phyloP scores from a whole-genome alignment of 2,113 vertebrate genomes.

The Dascyllus trimaculatus region DNA sequence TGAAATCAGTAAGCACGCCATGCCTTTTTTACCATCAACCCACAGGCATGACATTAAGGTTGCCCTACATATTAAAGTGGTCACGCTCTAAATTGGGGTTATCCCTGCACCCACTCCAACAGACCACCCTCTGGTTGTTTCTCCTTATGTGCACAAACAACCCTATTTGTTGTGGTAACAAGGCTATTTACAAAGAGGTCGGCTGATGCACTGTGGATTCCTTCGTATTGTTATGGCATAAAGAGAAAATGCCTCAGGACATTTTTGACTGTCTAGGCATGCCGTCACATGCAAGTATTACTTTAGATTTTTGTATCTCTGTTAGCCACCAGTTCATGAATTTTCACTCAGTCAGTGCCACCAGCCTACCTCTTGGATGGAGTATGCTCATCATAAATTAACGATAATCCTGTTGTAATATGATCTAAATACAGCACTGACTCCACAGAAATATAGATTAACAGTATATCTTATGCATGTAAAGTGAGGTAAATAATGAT shows the following conservation, averaged over 20 bases:
- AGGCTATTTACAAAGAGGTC: slow-evolving; percentile 48
- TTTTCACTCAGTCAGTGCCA: slow-evolving; percentile 32
- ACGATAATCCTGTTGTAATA: slow-evolving; percentile 39
- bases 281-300: slow-evolving; percentile 14
- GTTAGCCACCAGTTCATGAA: slow-evolving; percentile 11
- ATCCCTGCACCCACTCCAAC: slow-evolving; percentile 62
- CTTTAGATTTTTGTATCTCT: slow-evolving; percentile 4
- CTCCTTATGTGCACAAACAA: slow-evolving; percentile 54
- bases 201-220: slow-evolving; percentile 38
- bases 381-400: slow-evolving; percentile 21
- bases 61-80: slow-evolving; percentile 75
- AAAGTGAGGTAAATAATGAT: background rate
- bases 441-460: background rate
- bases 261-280: slow-evolving; percentile 2
- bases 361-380: slow-evolving; percentile 2
- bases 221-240: slow-evolving; percentile 39
- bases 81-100: slow-evolving; percentile 72
- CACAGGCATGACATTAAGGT: slow-evolving; percentile 59
- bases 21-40: slow-evolving; percentile 41
- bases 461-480: background rate
- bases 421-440: slow-evolving; percentile 37
- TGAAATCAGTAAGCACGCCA: slow-evolving; percentile 31
- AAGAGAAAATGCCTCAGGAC: slow-evolving; percentile 39
- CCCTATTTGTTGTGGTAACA: slow-evolving; percentile 60
- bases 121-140: slow-evolving; percentile 64